Evolutionary conservation across 2,888 invertebrate species (phyloP).

Genomic region (Marronus borbonicus): DNA sequence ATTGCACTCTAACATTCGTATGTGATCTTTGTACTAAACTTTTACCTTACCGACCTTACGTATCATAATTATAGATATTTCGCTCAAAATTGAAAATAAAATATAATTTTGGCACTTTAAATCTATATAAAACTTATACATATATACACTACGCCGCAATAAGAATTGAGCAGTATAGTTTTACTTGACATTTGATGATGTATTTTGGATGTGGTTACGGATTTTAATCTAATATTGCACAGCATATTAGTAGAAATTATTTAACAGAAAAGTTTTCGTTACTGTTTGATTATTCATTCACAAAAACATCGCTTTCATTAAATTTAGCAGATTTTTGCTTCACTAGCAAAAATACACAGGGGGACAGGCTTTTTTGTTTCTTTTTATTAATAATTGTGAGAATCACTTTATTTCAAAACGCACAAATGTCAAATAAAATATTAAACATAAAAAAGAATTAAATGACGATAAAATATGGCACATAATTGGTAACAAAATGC

Average conservation of each 20-base stretch:
- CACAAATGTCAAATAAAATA: slow-evolving; percentile 34
- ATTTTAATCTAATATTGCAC: slow-evolving; percentile 29
- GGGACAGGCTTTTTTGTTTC: neutral
- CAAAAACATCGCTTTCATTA: no score
- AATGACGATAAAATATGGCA: slow-evolving; percentile 35
- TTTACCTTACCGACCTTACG: neutral
- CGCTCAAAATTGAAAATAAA: slow-evolving; percentile 1
- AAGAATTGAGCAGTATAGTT: slow-evolving; percentile 20
- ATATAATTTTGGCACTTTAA: slow-evolving; percentile 9
- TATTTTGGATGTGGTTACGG: neutral
- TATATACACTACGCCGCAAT: neutral
- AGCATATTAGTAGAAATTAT: neutral
- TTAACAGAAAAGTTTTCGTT: no score
- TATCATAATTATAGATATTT: slow-evolving; percentile 6
- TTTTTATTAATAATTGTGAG: neutral
- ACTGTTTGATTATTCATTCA: no score
- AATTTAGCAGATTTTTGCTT: no score
- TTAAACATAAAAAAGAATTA: slow-evolving; percentile 2
- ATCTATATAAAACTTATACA: neutral
- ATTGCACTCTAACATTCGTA: slow-evolving; percentile 63
- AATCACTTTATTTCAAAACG: neutral
- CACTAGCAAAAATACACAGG: neutral
- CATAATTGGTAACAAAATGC: slow-evolving; percentile 34
- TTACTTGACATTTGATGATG: slow-evolving; percentile 21
- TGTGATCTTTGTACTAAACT: slow-evolving; percentile 61